phyloP scores from a whole-genome alignment of 2,797 vertebrate genomes.

The Hafferia zeledoni region DNA sequence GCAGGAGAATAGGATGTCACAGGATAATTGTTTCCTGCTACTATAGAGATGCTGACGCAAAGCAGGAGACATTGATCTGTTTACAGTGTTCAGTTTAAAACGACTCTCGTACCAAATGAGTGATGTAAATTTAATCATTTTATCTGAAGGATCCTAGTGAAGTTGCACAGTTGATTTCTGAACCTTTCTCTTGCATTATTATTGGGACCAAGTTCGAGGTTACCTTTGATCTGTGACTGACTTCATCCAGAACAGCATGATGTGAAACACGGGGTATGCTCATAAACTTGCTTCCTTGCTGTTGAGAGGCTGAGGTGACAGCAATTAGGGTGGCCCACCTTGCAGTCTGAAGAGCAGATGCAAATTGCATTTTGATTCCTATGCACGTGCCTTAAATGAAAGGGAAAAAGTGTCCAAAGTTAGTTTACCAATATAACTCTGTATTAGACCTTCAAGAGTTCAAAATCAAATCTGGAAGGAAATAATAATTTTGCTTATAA shows the following conservation, averaged over 20 bases:
- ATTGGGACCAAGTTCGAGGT: background rate
- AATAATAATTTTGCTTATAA: background rate
- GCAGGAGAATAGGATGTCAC: background rate
- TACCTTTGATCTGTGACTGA: background rate
- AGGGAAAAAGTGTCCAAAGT: background rate
- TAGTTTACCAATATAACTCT: background rate
- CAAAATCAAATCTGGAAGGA: background rate
- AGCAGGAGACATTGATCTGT: conserved; percentile 34
- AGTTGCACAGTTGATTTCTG: background rate
- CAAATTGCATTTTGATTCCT: background rate
- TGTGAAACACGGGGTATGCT: background rate
- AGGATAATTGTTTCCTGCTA: background rate
- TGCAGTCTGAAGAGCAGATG: background rate
- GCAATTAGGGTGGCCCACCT: background rate
- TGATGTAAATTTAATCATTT: background rate
- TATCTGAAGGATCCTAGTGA: background rate
- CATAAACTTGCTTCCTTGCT: background rate
- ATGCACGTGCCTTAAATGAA: background rate
- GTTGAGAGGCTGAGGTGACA: background rate
- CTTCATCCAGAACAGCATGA: background rate
- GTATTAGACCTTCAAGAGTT: background rate
- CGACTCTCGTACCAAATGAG: background rate
- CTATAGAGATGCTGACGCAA: conserved; percentile 6
- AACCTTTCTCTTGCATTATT: background rate
- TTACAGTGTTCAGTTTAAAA: background rate